These are phyloP conservation scores for Nematostella vectensis DNA, from an alignment of 92 coral and sea anemone genomes.

Conservation along the genomic window DNA sequence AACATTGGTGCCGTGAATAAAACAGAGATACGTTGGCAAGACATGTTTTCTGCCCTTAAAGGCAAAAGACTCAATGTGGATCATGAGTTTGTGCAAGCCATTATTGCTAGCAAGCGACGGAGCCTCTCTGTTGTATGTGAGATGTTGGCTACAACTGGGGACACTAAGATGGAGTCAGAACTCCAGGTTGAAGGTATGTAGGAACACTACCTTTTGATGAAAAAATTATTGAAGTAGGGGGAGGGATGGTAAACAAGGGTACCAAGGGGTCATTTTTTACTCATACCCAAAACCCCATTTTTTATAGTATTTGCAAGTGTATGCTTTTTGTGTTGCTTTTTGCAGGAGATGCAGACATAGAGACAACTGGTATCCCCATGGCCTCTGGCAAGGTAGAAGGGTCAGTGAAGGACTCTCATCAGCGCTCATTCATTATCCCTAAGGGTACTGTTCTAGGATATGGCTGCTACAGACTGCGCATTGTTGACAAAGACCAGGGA, in stretches of 20 bases:
- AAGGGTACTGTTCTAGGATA: slow-evolving; percentile 71
- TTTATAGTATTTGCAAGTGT: background rate
- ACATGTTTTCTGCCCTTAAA: slow-evolving; percentile 38
- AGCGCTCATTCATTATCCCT: slow-evolving; percentile 75
- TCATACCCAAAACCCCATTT: background rate
- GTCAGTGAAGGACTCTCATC: slow-evolving; percentile 52
- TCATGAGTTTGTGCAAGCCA: slow-evolving; percentile 66
- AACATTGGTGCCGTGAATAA: slow-evolving; percentile 71
- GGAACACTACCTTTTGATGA: background rate
- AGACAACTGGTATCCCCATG: slow-evolving; percentile 23
- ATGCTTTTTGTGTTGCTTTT: background rate
- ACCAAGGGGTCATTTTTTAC: too few species aligned
- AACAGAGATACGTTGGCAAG: slow-evolving; percentile 65
- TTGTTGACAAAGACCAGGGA: slow-evolving; percentile 46
- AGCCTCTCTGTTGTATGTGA: slow-evolving; percentile 60
- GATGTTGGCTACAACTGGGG: slow-evolving; percentile 43
- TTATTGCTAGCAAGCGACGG: slow-evolving; percentile 42
- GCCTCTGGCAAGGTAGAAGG: slow-evolving; percentile 48
- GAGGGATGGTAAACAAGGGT: too few species aligned
- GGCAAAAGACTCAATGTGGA: slow-evolving; percentile 48
- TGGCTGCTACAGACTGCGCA: slow-evolving; percentile 52
- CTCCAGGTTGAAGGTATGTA: slow-evolving; percentile 44
- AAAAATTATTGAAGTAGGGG: too few species aligned
- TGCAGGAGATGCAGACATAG: slow-evolving; percentile 56
- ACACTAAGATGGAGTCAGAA: slow-evolving; percentile 48